Evolutionary conservation across 2,888 invertebrate species (phyloP).

Genomic region (Formica aserva): DNA sequence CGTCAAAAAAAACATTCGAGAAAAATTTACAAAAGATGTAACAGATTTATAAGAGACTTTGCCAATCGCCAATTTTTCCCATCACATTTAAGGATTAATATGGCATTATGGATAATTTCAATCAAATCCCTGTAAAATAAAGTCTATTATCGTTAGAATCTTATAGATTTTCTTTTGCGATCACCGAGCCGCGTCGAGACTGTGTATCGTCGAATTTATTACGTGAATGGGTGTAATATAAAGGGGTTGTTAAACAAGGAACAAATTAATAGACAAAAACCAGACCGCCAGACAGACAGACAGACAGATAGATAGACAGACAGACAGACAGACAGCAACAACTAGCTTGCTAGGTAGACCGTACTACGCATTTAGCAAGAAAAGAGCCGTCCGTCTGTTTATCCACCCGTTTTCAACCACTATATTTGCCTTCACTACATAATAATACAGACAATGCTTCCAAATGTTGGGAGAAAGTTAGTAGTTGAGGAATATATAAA

Average conservation of each 20-base stretch:
- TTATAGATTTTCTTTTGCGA: constrained; percentile 4
- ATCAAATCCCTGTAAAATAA: neutral
- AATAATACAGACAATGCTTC: constrained; percentile 14
- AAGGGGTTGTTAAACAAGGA: constrained; percentile 69
- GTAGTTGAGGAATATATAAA: neutral
- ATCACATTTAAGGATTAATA: neutral
- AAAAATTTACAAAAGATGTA: neutral
- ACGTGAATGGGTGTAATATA: constrained; percentile 70
- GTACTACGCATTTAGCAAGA: constrained; percentile 76
- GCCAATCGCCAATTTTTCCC: neutral
- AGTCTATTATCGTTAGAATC: neutral
- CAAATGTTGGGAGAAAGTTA: constrained; percentile 17
- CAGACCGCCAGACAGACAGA: constrained; percentile 73
- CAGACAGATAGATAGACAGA: constrained; percentile 64
- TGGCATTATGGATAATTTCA: neutral
- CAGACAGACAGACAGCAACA: constrained; percentile 79
- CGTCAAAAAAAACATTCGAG: neutral
- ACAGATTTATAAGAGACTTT: neutral
- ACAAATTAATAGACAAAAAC: constrained; percentile 72
- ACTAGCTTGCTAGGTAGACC: constrained; percentile 83
- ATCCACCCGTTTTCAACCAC: constrained; percentile 79
- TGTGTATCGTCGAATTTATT: constrained; percentile 65
- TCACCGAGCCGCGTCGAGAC: constrained; percentile 58
- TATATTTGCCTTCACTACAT: constrained; percentile 25
- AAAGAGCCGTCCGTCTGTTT: constrained; percentile 78